A percentile compares a stretch with the other conserved stretches of the same genome.
Evolutionary conservation across 2,888 invertebrate genomes (phyloP).

Genomic region (Lithodes maja): DNA sequence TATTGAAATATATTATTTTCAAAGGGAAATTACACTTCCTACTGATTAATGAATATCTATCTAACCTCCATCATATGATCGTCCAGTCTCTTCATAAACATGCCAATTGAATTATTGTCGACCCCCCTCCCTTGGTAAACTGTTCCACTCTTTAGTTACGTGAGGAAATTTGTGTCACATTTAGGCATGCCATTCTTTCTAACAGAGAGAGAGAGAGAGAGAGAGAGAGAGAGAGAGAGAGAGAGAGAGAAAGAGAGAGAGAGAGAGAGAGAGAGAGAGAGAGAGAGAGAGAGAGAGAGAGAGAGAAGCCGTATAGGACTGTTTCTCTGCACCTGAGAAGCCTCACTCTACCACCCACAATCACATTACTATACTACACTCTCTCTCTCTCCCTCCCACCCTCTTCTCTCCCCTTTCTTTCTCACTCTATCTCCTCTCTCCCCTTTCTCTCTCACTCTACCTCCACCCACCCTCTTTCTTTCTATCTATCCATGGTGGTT

Average conservation of each 20-base stretch:
- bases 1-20: no score
- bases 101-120: no score
- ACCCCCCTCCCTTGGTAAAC: no score
- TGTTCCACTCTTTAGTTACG: no score
- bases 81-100: no score
- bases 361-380: background rate
- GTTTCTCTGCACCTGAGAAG: background rate
- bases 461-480: background rate
- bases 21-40: no score
- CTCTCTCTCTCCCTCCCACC: background rate
- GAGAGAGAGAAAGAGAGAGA: background rate
- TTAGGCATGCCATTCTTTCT: no score
- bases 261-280: background rate
- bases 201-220: no score
- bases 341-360: background rate
- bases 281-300: constrained; percentile 5
- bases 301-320: background rate
- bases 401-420: background rate
- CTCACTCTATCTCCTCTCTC: background rate
- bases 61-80: no score
- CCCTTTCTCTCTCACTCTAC: background rate
- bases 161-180: no score
- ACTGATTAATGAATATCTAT: no score
- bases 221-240: background rate
- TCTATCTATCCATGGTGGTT: background rate